These are phyloP conservation scores for Andrena hattorfiana DNA, from an alignment of 2,888 invertebrate species.

Conservation along the genomic window DNA sequence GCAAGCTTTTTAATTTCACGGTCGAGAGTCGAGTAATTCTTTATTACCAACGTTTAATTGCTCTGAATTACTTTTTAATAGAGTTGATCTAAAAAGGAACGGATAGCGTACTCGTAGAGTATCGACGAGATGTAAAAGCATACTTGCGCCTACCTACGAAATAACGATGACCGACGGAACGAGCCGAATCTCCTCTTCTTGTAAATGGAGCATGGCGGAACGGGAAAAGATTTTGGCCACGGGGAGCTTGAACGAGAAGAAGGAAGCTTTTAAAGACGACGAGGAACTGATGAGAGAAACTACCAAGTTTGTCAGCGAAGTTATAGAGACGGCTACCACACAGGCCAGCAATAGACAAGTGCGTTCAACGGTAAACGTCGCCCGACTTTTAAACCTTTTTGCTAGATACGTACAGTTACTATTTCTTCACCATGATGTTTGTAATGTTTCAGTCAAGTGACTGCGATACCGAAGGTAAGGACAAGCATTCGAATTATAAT, in stretches of 20 bases:
- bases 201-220: slow-evolving; percentile 77
- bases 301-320: slow-evolving; percentile 85
- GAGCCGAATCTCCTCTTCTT: slow-evolving; percentile 72
- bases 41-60: neutral
- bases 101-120: too few relatives aligned
- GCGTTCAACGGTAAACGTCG: slow-evolving; percentile 75
- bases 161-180: slow-evolving; percentile 73
- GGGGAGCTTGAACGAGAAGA: slow-evolving; percentile 80
- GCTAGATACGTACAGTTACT: neutral
- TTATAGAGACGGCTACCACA: slow-evolving; percentile 85
- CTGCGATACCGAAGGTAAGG: slow-evolving; percentile 76
- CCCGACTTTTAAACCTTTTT: neutral
- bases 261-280: slow-evolving; percentile 83
- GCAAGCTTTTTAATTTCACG: neutral
- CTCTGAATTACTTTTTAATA: neutral
- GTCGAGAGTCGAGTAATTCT: neutral
- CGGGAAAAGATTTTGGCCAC: slow-evolving; percentile 75
- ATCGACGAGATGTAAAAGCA: neutral
- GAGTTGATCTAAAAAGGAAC: neutral
- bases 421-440: slow-evolving; percentile 3
- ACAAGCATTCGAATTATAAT: neutral
- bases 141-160: neutral
- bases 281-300: slow-evolving; percentile 85
- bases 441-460: slow-evolving; percentile 76
- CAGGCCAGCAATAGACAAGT: slow-evolving; percentile 83